Conservation (phyloP, 2,797 vertebrate genomes). For the Numenius phaeopus region DNA sequence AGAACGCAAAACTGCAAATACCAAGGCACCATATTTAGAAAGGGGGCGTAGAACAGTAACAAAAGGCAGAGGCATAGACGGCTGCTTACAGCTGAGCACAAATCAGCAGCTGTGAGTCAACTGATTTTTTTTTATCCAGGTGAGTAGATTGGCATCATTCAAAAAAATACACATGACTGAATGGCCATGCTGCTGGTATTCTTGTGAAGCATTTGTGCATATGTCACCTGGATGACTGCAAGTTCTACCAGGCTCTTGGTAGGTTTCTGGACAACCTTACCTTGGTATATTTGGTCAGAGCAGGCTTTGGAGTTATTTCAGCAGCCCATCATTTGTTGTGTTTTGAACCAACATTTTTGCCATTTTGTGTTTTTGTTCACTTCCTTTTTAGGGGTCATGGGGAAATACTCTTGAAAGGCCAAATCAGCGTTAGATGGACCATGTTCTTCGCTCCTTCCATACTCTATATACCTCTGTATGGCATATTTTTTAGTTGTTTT, state of each 20-base stretch:
- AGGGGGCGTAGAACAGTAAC: accelerated
- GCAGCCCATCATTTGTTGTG: neutral
- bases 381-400: neutral
- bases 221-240: neutral
- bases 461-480: neutral
- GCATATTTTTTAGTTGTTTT: neutral
- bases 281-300: neutral
- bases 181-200: neutral
- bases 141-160: neutral
- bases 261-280: neutral
- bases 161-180: neutral
- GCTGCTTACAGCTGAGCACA: neutral
- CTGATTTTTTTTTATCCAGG: neutral
- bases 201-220: neutral
- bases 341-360: neutral
- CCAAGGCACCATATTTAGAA: neutral
- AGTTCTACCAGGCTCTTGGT: neutral
- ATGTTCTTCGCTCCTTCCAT: neutral
- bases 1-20: neutral
- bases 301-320: neutral
- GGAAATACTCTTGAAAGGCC: neutral
- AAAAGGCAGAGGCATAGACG: neutral
- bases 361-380: accelerated
- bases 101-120: neutral
- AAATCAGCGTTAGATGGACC: neutral